Base-by-base conservation (phyloP, 1,140 invertebrate species). In the Sinonovacula constricta region DNA sequence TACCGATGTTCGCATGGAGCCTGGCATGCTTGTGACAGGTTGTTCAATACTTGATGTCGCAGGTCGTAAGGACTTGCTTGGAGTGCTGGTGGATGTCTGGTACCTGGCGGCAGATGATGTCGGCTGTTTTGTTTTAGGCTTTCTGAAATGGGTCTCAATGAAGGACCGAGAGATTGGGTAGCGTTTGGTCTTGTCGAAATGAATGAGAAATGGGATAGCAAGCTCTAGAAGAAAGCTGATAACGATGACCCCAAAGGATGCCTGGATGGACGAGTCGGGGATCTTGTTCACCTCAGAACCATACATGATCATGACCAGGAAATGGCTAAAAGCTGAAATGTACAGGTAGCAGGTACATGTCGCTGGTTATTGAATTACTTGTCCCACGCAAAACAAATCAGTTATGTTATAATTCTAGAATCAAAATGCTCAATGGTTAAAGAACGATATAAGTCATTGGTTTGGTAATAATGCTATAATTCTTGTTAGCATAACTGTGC, bases 251-350 rank as follows among this genome's bases (percentile, higher is more conserved):
- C 66, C 65, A 24, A 33, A 77, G 1, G 75, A 77, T 18, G 34
- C 65, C 51, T 69, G 68, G 24, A 77, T 30, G 1, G 28, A 7
- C 4, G 65, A 68, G 0, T 77, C 65, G 15, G 75, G 65, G 39
- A 77, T 26, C 30, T 77, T 77, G 26, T 33, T 26, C 10, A 69
- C 75, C 53, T 77, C 75, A n/a, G 75, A 59, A 24, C 75, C 75
- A 31, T 77, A 77, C 56, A 77, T 68, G 33, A 77, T 68, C 18
- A 77, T 28, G 14, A 69, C 65, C 22, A 77, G 56, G 34, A 77
- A 77, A 24, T 77, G 75, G 28, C 54, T 60, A 49, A 68, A 68
- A 1, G 75, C 75, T 77, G 65, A n/a, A n/a, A n/a, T n/a, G n/a
- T n/a, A n/a, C n/a, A n/a, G n/a, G n/a, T n/a, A n/a, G n/a, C n/a